phyloP scores from a whole-genome alignment of 2,888 invertebrate species.

The Phyto melanocephala region DNA sequence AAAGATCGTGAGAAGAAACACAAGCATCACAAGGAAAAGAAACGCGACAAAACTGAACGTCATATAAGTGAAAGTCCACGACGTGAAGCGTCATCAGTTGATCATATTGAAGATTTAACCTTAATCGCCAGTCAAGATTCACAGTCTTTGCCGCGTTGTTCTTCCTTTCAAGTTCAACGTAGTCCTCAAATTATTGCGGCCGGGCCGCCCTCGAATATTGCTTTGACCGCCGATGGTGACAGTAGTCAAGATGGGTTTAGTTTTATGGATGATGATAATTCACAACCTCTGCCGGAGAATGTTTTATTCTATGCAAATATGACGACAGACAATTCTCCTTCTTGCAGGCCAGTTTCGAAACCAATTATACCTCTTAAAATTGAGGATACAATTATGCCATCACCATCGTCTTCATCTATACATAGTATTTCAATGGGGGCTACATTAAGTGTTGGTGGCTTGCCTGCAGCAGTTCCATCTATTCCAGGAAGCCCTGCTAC shows the following conservation, averaged over 20 bases:
- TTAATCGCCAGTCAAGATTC: slow-evolving; percentile 52
- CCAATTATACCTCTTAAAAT: slow-evolving; percentile 75
- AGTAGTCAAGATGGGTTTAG: slow-evolving; percentile 81
- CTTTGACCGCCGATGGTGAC: slow-evolving; percentile 78
- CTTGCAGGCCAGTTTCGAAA: slow-evolving; percentile 77
- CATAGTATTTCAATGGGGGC: slow-evolving; percentile 67
- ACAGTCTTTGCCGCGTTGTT: slow-evolving; percentile 40
- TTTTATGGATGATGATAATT: slow-evolving; percentile 80
- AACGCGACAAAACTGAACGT: slow-evolving; percentile 79
- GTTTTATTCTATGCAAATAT: slow-evolving; percentile 77
- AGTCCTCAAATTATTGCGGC: slow-evolving; percentile 65
- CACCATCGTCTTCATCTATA: slow-evolving; percentile 69
- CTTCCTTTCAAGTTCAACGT: slow-evolving; percentile 63
- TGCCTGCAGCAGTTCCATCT: not conserved
- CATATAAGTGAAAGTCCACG: slow-evolving; percentile 67
- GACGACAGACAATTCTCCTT: slow-evolving; percentile 77
- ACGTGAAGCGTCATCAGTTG: slow-evolving; percentile 57
- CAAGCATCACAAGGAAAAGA: slow-evolving; percentile 84
- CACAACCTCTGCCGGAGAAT: slow-evolving; percentile 77
- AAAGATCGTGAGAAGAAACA: slow-evolving; percentile 86
- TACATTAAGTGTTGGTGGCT: slow-evolving; percentile 40
- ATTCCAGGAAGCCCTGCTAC: slow-evolving; percentile 5
- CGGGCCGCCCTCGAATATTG: slow-evolving; percentile 55
- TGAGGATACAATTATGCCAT: slow-evolving; percentile 70
- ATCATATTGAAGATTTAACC: slow-evolving; percentile 57